Evolutionary conservation across 2,888 invertebrate genomes (phyloP).

Genomic region (Malacosoma neustria): DNA sequence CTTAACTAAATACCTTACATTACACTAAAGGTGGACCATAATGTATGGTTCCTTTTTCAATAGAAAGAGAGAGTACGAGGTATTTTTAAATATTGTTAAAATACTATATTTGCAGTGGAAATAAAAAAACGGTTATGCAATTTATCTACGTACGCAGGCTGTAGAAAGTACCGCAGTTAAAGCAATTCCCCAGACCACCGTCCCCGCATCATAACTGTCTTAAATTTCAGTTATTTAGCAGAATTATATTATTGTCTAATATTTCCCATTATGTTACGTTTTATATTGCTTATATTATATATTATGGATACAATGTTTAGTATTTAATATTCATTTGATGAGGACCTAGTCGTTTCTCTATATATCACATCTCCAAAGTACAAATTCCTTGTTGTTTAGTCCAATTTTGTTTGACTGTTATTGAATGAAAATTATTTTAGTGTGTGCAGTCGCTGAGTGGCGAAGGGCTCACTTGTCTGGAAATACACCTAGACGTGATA

Average conservation of each 20-base stretch:
- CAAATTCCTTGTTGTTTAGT: conserved; percentile 77
- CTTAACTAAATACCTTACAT: too few species aligned
- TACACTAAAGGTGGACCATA: too few species aligned
- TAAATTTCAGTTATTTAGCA: conserved; percentile 72
- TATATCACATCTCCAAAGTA: conserved; percentile 76
- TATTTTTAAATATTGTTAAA: too few species aligned
- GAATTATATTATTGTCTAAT: conserved; percentile 72
- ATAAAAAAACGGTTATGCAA: too few species aligned
- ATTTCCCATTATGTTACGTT: conserved; percentile 73
- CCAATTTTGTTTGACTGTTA: conserved; percentile 75
- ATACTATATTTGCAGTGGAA: too few species aligned
- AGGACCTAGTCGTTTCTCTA: conserved; percentile 75
- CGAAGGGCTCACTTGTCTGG: conserved; percentile 17
- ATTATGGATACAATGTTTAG: conserved; percentile 69
- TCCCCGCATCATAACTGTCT: conserved; percentile 15
- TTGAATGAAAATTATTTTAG: conserved; percentile 71
- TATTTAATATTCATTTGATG: conserved; percentile 73
- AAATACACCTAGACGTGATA: too few species aligned
- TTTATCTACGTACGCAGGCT: background rate
- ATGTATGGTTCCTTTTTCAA: too few species aligned
- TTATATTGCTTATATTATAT: conserved; percentile 74
- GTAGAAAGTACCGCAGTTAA: background rate
- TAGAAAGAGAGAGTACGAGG: too few species aligned
- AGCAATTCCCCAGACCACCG: background rate
- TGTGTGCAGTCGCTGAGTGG: conserved; percentile 24